Conservation (phyloP, 2,888 invertebrate species). For the Caenorhabditis afra region DNA sequence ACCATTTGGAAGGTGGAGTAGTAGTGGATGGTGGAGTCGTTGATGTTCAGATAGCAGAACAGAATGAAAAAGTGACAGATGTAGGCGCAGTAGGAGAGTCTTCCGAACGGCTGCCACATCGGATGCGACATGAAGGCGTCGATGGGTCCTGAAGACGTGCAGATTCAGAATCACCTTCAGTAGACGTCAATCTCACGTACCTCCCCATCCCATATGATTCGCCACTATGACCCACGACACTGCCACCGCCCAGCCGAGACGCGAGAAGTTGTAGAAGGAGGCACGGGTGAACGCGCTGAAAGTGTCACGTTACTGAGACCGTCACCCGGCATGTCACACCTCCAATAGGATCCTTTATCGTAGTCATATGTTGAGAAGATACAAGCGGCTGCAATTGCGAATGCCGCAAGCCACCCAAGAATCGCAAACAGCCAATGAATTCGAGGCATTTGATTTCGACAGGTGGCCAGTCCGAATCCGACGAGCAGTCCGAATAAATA, state of each 20-base stretch:
- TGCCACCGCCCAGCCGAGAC: slow-evolving; percentile 81
- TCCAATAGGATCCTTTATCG: slow-evolving; percentile 54
- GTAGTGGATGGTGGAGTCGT: slow-evolving; percentile 48
- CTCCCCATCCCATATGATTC: slow-evolving; percentile 82
- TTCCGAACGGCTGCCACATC: slow-evolving; percentile 89
- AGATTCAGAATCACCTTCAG: too few relatives aligned
- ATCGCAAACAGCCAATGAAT: slow-evolving; percentile 29
- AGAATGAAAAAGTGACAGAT: slow-evolving; percentile 82
- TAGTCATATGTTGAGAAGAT: slow-evolving; percentile 53
- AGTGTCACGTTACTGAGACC: background rate
- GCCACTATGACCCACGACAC: slow-evolving; percentile 82
- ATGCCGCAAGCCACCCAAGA: slow-evolving; percentile 30
- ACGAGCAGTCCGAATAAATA: slow-evolving; percentile 81
- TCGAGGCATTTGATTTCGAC: slow-evolving; percentile 31
- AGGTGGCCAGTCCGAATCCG: slow-evolving; percentile 80
- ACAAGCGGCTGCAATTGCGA: slow-evolving; percentile 45
- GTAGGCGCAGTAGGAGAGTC: slow-evolving; percentile 94
- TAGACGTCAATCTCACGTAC: slow-evolving; percentile 66
- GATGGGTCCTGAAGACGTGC: slow-evolving; percentile 28
- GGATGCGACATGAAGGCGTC: slow-evolving; percentile 86
- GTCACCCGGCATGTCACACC: slow-evolving; percentile 7
- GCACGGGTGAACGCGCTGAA: slow-evolving; percentile 48
- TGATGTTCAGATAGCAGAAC: slow-evolving; percentile 39
- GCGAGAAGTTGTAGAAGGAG: slow-evolving; percentile 62
- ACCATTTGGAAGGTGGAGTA: slow-evolving; percentile 53